phyloP scores from a whole-genome alignment of 2,797 vertebrate species.

The Taeniopygia guttata region DNA sequence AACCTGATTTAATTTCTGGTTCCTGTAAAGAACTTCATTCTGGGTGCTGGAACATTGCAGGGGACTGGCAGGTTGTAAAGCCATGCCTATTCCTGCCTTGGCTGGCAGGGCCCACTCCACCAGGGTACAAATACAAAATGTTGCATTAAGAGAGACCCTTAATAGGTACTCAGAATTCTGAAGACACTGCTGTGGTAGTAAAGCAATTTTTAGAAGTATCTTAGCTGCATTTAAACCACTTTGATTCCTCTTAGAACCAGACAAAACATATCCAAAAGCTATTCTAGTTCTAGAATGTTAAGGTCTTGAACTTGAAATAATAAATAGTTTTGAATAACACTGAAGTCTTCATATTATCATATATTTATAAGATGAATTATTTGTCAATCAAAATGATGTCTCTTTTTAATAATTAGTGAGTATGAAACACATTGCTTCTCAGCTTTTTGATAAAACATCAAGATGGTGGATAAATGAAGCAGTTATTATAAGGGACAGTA shows the following conservation, averaged over 20 bases:
- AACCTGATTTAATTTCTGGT: neutral
- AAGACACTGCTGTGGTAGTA: neutral
- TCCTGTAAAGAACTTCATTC: neutral
- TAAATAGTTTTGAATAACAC: neutral
- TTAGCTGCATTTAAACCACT: neutral
- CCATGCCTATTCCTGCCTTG: neutral
- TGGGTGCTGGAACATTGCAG: neutral
- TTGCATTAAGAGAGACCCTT: neutral
- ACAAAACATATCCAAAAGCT: neutral
- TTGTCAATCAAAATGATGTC: neutral
- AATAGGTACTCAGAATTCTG: neutral
- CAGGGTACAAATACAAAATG: neutral
- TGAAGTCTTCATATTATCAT: neutral
- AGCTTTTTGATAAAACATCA: neutral
- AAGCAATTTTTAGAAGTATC: neutral
- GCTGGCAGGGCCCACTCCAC: neutral
- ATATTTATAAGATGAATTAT: neutral
- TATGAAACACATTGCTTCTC: neutral
- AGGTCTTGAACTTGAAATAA: neutral
- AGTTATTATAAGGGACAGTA: neutral
- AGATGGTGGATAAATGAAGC: neutral
- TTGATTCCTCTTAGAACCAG: neutral
- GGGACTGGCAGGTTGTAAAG: neutral
- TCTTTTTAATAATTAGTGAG: neutral
- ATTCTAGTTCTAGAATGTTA: neutral